Percentiles rank a stretch among this genome's conserved stretches.
Evolutionary conservation across 2,888 invertebrate genomes (phyloP).

Genomic region (Amblyteles armatorius): DNA sequence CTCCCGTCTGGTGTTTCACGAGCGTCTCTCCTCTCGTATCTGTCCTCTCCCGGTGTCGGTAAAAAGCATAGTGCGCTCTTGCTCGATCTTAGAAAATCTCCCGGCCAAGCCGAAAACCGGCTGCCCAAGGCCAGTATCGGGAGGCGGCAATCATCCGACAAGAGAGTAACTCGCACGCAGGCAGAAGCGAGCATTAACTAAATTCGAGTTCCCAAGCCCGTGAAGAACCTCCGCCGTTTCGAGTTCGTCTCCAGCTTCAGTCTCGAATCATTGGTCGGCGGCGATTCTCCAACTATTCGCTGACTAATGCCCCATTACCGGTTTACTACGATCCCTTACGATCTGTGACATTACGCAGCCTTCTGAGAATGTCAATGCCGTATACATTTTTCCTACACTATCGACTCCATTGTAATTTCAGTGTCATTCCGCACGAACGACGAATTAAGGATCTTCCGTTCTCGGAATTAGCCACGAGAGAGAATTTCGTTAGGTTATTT

Average conservation of each 20-base stretch:
- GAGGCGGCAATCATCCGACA: constrained; percentile 1
- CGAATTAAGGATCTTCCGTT: neutral
- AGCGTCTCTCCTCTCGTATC: constrained; percentile 15
- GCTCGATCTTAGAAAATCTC: constrained; percentile 16
- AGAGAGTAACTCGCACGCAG: neutral
- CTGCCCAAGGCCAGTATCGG: neutral
- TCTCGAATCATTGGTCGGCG: neutral
- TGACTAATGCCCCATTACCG: neutral
- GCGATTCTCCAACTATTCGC: neutral
- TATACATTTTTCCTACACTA: neutral
- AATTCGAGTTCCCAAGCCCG: neutral
- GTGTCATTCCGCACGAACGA: neutral
- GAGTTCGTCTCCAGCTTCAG: neutral
- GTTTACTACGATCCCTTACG: constrained; percentile 8
- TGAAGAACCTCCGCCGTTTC: neutral
- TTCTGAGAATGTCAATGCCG: constrained; percentile 2
- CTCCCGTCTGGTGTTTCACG: constrained; percentile 14
- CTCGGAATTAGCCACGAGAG: too few relatives aligned
- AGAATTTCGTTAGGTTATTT: too few relatives aligned
- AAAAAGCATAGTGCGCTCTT: neutral
- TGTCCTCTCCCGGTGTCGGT: neutral
- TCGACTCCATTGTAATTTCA: neutral
- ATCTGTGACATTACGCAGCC: neutral
- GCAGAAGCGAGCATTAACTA: neutral
- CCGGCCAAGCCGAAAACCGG: too few relatives aligned